Percentiles rank a stretch among this genome's conserved stretches.
Conservation (phyloP, 2,888 invertebrate genomes). For the Napeogenes sylphis region DNA sequence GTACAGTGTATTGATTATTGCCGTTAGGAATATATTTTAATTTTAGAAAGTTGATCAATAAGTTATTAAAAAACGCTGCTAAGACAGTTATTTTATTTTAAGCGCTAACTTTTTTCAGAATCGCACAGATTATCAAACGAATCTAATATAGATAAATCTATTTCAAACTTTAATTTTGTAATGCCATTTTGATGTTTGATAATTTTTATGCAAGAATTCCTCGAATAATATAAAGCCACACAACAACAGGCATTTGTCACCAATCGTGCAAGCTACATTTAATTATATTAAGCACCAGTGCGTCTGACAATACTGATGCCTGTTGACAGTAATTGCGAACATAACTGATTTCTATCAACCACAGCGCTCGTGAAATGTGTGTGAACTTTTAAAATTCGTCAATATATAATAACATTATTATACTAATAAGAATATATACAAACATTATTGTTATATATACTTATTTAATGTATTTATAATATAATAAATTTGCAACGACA, state of each 20-base stretch:
- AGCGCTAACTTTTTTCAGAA: neutral
- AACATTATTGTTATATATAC: too few species aligned
- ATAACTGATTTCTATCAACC: conserved; percentile 1
- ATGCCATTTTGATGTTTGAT: too few species aligned
- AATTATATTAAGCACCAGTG: conserved; percentile 21
- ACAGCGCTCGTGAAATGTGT: neutral
- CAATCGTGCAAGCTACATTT: conserved; percentile 22
- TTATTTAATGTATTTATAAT: too few species aligned
- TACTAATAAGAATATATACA: neutral
- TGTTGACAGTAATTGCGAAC: conserved; percentile 11
- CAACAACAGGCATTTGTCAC: conserved; percentile 17
- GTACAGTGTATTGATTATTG: conserved; percentile 2
- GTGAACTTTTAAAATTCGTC: neutral
- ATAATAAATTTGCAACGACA: too few species aligned
- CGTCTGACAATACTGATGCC: conserved; percentile 15
- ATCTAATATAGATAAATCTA: neutral
- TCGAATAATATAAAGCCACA: conserved; percentile 3
- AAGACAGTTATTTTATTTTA: neutral
- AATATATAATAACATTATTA: neutral
- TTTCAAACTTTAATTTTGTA: neutral
- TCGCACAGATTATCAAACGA: neutral
- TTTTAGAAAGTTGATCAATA: conserved; percentile 3
- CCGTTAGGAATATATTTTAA: conserved; percentile 1
- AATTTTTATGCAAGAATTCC: too few species aligned
- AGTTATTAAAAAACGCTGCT: neutral